Evolutionary conservation across 2,797 vertebrate genomes (phyloP), one percentile per base, ranked within the genome.

Genomic region (Loriculus beryllinus): DNA sequence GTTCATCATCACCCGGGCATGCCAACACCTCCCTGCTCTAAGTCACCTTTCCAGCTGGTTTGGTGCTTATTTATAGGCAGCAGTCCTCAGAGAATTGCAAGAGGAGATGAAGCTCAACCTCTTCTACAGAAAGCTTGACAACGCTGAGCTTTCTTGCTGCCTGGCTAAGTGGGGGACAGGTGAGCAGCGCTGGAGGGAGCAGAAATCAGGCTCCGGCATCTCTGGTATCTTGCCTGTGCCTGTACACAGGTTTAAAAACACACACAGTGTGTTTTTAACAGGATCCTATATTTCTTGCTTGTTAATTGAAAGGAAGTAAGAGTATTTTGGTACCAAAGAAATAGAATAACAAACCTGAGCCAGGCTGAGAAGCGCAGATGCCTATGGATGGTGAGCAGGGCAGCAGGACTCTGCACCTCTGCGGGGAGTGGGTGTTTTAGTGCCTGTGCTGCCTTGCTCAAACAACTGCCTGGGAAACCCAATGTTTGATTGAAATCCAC

Each of bases 401-500:
- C 70, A 80, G 82, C 43, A 35, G 51, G 45, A 42, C 74, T 86
- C 22, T 1, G 33, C 4, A 6, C 28, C 52, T 22, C 77, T 0
- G 1, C 2, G 1, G 19, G 56, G 26, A 87, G 21, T 0, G 0
- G 12, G 11, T 20, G 45, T 57, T 64, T 22, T 0, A 0, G 29
- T 48, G 45, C 78, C 47, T 1, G 0, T 12, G 42, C 59, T 76
- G 59, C 42, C 33, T 29, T 10, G 1, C 37, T 86, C 26, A 42
- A 88, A 74, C 26, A 65, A 33, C 64, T 11, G 26, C 68, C 45
- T n/a, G 31, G 43, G 42, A 92, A 91, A 82, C 2, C 33, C 56
- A 21, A 1, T 16, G 16, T 14, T 43, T 64, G 35, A 47, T 63
- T 83, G 47, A 80, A 86, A 81, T 18, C 48, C 85, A 49, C 23